Conservation (phyloP, 2,797 vertebrate genomes). For the Poecilia gillii region DNA sequence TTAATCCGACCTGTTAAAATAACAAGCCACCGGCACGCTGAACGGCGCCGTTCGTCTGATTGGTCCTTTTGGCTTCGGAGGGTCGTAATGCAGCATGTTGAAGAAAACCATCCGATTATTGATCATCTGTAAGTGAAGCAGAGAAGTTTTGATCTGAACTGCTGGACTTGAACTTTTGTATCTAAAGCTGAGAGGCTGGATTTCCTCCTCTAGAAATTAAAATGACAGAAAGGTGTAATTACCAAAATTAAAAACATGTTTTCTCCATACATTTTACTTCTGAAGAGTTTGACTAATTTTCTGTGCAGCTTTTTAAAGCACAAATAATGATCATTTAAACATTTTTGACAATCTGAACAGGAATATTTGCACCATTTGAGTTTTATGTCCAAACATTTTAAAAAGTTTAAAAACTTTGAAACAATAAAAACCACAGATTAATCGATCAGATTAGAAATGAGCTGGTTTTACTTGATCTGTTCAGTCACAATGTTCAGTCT, state of each 20-base stretch:
- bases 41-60: conserved; percentile 65
- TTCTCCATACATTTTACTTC: not conserved
- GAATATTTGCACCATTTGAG: not conserved
- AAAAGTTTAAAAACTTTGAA: not conserved
- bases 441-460: not conserved
- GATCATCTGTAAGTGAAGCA: conserved; percentile 51
- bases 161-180: not conserved
- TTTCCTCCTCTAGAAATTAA: not conserved
- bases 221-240: rapidly evolving
- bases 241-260: not conserved
- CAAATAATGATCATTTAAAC: not conserved
- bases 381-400: not conserved
- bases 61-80: conserved; percentile 34
- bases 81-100: conserved; percentile 71
- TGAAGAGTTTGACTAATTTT: not conserved
- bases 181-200: not conserved
- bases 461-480: not conserved
- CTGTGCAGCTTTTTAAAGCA: not conserved
- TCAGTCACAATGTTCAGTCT: not conserved
- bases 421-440: not conserved
- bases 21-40: conserved; percentile 64
- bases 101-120: conserved; percentile 68
- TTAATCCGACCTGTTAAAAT: conserved; percentile 65
- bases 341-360: not conserved
- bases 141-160: not conserved